A percentile compares a stretch with the other conserved stretches of the same genome.
phyloP scores from a whole-genome alignment of 1,140 invertebrate species.

The Watersipora subatra region DNA sequence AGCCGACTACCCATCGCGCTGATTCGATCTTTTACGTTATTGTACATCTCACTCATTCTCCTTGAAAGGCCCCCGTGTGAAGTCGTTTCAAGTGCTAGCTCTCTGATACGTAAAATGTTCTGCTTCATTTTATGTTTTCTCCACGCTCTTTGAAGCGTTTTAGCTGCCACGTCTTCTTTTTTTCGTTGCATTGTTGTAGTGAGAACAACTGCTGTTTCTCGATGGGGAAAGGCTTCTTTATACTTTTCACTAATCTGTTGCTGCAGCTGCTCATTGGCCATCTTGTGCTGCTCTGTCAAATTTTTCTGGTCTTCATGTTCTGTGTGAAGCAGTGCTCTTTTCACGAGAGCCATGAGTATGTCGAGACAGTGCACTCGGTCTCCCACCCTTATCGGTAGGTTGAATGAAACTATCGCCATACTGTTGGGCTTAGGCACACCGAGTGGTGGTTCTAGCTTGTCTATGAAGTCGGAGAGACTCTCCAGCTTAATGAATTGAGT shows the following conservation, averaged over 20 bases:
- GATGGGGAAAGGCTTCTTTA: constrained; percentile 79
- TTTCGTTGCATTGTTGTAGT: constrained; percentile 90
- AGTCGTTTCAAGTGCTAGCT: constrained; percentile 14
- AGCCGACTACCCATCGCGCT: not conserved
- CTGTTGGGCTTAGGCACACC: constrained; percentile 81
- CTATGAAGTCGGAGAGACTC: constrained; percentile 85
- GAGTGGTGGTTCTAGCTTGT: constrained; percentile 77
- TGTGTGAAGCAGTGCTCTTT: constrained; percentile 63
- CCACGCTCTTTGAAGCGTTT: constrained; percentile 65
- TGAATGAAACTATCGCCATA: constrained; percentile 84
- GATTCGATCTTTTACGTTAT: not conserved
- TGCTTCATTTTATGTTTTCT: constrained; percentile 27
- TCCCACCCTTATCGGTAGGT: constrained; percentile 83
- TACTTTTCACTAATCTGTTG: constrained; percentile 91
- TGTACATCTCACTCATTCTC: not conserved
- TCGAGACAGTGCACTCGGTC: constrained; percentile 93
- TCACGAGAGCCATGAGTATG: constrained; percentile 80
- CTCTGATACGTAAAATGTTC: constrained; percentile 25
- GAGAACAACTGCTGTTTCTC: constrained; percentile 80
- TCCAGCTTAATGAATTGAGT: constrained; percentile 88
- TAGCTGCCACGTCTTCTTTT: constrained; percentile 81
- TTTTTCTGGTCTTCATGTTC: constrained; percentile 64
- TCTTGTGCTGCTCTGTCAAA: constrained; percentile 67
- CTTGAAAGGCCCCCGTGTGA: not conserved
- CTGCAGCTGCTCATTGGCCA: constrained; percentile 47